Conservation (phyloP, 2,888 invertebrate species). For the Epistrophe eligans region DNA sequence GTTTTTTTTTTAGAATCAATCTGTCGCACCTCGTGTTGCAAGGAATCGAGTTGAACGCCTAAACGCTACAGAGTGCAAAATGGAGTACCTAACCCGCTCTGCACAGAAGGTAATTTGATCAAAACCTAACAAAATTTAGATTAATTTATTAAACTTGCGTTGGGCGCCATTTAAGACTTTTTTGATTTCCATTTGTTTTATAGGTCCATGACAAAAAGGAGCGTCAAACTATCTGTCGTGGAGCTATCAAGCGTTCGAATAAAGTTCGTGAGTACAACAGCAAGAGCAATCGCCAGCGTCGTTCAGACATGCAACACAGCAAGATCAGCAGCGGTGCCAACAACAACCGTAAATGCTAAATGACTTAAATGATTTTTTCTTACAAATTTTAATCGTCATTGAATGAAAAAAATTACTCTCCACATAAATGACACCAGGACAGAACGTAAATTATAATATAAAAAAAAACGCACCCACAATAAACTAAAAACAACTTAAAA, state of each 20-base stretch:
- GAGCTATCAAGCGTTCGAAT: constrained; percentile 85
- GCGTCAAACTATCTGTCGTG: constrained; percentile 84
- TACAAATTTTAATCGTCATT: constrained; percentile 27
- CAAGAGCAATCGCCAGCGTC: constrained; percentile 85
- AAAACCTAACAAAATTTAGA: neutral
- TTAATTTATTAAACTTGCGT: constrained; percentile 12
- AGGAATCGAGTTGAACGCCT: constrained; percentile 80
- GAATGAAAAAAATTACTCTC: constrained; percentile 28
- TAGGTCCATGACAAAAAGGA: constrained; percentile 84
- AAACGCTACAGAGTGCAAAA: constrained; percentile 80
- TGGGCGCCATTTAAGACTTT: neutral
- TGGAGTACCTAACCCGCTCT: constrained; percentile 81
- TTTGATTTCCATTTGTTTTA: neutral
- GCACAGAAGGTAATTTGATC: constrained; percentile 80
- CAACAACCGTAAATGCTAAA: constrained; percentile 87
- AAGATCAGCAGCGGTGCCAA: constrained; percentile 86
- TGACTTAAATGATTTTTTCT: neutral
- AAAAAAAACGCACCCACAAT: constrained; percentile 60
- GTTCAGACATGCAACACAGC: constrained; percentile 85
- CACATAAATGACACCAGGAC: constrained; percentile 24
- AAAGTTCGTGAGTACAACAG: constrained; percentile 85
- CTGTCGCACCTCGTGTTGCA: constrained; percentile 71
- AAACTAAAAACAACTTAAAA: constrained; percentile 43
- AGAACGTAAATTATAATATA: constrained; percentile 5
- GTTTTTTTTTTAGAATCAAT: constrained; percentile 73